Base-by-base conservation (phyloP, 2,113 vertebrate species). In the Ceyx cyanopectus region DNA sequence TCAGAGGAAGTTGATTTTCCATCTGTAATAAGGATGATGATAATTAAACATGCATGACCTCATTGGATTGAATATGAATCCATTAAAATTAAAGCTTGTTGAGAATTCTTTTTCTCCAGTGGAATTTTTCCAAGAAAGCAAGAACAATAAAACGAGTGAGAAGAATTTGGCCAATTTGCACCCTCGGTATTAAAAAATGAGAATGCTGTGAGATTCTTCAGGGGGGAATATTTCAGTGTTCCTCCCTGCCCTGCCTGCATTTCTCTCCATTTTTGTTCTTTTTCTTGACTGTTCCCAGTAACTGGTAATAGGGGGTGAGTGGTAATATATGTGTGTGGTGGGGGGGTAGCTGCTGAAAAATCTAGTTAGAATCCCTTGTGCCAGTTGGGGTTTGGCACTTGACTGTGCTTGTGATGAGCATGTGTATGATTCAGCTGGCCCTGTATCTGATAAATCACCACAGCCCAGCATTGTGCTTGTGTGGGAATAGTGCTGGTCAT, bases 1-100 rank as follows among this genome's bases (percentile, higher is more conserved):
- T 96, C 93, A 92, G 94, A 94, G 93, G 93, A 96, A 94, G 94
- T n/a, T 96, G 91, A 89, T 96, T 95, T 94, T 95, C 93, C 26
- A 2, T 95, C 85, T 85, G 58, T 94, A 94, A 85, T 95, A 76
- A 70, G 67, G 91, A 84, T 89, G 93, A 89, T 93, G 91, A 54
- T 96, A 93, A 94, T 96, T 96, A 94, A 95, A 91, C 89, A 94
- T 92, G 87, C 87, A 60, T 91, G 94, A 95, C 93, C 94, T 93
- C 87, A 85, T 62, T 91, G 89, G 81, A 30, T 53, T 91, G 89
- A 87, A 85, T 95, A 85, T 57, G 74, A 95, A 94, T 95, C 84
- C 85, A 81, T 94, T 94, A 78, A 91, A 94, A 92, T 92, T 75
- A 79, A 91, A 87, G 87, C 93, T 94, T 70, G 53, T 29, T 85